Conservation (phyloP, 2,797 vertebrate genomes). For the Rhodeus uyekii region DNA sequence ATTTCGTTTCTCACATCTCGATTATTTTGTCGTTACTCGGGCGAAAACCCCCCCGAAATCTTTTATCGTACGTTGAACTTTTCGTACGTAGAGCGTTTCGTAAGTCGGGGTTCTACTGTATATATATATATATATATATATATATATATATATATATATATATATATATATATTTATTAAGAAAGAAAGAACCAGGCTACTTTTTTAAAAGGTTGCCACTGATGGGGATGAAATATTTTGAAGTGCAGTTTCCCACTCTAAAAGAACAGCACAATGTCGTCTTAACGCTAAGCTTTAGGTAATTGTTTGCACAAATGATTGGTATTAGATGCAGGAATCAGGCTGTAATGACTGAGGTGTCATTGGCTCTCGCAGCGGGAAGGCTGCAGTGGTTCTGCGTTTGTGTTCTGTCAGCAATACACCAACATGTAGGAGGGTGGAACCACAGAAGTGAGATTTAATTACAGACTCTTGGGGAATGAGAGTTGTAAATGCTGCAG, state of each 20-base stretch:
- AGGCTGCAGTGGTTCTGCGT: background rate
- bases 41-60: no score
- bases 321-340: conserved; percentile 29
- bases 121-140: no score
- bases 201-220: background rate
- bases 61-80: no score
- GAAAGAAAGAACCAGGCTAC: background rate
- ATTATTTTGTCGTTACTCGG: no score
- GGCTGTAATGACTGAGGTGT: conserved; percentile 34
- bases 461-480: conserved; percentile 36
- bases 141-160: no score
- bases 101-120: no score
- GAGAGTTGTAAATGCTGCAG: background rate
- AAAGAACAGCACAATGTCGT: background rate
- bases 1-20: no score
- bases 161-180: no score
- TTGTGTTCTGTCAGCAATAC: conserved; percentile 14
- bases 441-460: conserved; percentile 44
- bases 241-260: background rate
- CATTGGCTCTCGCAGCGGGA: background rate
- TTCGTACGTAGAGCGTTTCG: no score
- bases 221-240: background rate
- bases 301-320: conserved; percentile 29
- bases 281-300: conserved; percentile 1
- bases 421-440: conserved; percentile 1